Evolutionary conservation across 92 coral and sea anemone genomes (phyloP).

Genomic region (Phenganax marumi): DNA sequence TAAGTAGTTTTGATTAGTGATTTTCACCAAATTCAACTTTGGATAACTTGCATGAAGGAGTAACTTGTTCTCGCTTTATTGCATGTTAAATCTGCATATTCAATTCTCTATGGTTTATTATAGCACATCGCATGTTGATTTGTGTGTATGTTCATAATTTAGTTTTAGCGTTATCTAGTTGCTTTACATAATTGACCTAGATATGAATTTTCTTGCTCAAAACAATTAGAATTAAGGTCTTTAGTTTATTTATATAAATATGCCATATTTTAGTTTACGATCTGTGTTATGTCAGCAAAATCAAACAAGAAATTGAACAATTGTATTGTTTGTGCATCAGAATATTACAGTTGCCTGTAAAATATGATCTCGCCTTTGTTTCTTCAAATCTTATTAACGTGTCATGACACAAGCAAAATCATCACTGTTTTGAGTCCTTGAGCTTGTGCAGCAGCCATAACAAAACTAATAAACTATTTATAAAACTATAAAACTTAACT

Average conservation of each 20-base stretch:
- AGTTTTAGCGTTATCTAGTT: background rate
- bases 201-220: background rate
- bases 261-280: constrained; percentile 10
- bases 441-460: background rate
- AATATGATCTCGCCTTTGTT: background rate
- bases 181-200: too few relatives aligned
- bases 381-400: background rate
- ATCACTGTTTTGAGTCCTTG: background rate
- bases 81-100: too few relatives aligned
- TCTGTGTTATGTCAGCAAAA: too few relatives aligned
- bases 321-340: background rate
- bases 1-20: too few relatives aligned
- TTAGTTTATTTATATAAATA: background rate
- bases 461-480: too few relatives aligned
- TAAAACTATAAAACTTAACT: too few relatives aligned
- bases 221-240: background rate
- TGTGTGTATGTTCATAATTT: too few relatives aligned
- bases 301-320: background rate
- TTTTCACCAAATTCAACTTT: too few relatives aligned
- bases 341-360: background rate
- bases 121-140: too few relatives aligned
- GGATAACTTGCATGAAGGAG: too few relatives aligned
- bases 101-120: too few relatives aligned
- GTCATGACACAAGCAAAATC: background rate
- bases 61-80: too few relatives aligned